A percentile compares a stretch with the other conserved stretches of the same genome.
Conservation (phyloP, 2,888 invertebrate genomes). For the Temnothorax rugatulus region DNA sequence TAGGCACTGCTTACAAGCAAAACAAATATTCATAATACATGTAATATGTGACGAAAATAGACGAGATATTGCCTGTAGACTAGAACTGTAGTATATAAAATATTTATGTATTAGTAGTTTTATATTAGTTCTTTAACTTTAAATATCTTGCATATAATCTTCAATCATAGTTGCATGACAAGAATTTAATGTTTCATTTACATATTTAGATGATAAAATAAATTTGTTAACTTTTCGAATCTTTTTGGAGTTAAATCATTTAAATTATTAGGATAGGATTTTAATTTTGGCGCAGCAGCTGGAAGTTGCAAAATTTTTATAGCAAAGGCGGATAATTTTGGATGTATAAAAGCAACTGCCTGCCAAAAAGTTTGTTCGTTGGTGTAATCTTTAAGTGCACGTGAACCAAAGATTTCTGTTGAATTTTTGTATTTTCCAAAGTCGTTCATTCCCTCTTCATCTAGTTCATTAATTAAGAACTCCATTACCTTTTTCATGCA, state of each 20-base stretch:
- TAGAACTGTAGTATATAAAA: slow-evolving; percentile 67
- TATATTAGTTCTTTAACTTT: neutral
- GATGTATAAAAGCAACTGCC: slow-evolving; percentile 1
- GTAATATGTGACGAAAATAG: slow-evolving; percentile 76
- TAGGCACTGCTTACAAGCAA: slow-evolving; percentile 71
- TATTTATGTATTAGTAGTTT: neutral
- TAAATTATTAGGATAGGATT: neutral
- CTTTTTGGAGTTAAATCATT: neutral
- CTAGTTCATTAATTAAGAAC: neutral
- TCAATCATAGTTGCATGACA: neutral
- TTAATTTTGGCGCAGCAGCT: slow-evolving; percentile 2
- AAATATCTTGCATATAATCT: neutral
- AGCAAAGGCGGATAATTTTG: slow-evolving; percentile 1
- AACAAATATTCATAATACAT: slow-evolving; percentile 65
- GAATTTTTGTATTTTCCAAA: slow-evolving; percentile 5
- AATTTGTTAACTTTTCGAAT: neutral
- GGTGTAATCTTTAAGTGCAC: neutral
- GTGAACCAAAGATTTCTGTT: neutral
- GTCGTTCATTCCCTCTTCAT: neutral
- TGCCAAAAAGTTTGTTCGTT: neutral
- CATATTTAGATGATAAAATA: slow-evolving; percentile 10
- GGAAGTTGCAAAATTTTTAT: slow-evolving; percentile 8
- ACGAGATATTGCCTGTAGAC: slow-evolving; percentile 77
- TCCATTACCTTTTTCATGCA: slow-evolving; percentile 1
- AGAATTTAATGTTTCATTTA: neutral